These are phyloP conservation scores for Tyto alba DNA, from an alignment of 2,113 vertebrate genomes.

Conservation along the genomic window DNA sequence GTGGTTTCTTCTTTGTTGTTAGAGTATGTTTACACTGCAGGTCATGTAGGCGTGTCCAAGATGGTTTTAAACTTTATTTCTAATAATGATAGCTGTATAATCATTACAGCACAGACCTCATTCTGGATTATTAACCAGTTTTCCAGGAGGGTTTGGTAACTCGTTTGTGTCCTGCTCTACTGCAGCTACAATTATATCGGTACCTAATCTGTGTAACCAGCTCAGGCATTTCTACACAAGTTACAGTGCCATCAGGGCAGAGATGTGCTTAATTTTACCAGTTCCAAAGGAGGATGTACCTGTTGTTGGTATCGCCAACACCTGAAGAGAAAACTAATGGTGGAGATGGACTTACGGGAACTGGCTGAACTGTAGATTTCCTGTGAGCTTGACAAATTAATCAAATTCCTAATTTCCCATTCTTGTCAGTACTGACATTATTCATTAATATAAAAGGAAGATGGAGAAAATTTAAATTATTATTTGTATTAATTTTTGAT, in stretches of 20 bases:
- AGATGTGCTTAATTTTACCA: not conserved
- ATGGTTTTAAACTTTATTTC: not conserved
- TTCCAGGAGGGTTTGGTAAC: not conserved
- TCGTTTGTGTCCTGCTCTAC: not conserved
- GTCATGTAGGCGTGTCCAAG: not conserved
- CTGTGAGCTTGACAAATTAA: not conserved
- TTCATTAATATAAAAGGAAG: not conserved
- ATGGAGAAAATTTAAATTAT: not conserved
- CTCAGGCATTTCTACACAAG: not conserved
- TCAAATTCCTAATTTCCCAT: not conserved
- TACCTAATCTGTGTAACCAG: not conserved
- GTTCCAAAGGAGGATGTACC: not conserved
- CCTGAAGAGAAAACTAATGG: not conserved
- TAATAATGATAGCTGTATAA: not conserved
- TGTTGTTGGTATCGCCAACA: not conserved
- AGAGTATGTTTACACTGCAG: not conserved
- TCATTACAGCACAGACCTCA: not conserved
- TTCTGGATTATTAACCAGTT: not conserved
- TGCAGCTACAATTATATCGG: not conserved
- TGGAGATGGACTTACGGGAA: not conserved
- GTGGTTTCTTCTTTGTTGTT: not conserved
- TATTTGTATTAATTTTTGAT: not conserved
- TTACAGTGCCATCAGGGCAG: not conserved
- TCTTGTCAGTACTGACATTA: not conserved
- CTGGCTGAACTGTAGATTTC: not conserved